phyloP scores from a whole-genome alignment of 2,797 vertebrate genomes.

The Brachymystax lenok region DNA sequence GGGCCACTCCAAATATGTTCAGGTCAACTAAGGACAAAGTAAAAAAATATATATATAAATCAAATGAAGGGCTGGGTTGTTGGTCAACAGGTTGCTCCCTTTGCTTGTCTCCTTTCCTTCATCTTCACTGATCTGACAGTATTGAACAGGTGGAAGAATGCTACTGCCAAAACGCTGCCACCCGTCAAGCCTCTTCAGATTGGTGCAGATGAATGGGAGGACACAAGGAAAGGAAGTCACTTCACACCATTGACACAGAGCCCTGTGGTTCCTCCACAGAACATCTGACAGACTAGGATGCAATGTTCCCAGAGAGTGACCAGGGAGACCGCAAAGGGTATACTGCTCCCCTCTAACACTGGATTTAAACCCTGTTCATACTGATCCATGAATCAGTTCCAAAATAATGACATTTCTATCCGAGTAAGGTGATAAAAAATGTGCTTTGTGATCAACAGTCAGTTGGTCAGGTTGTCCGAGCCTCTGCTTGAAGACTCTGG shows the following conservation, averaged over 20 bases:
- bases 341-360: no score
- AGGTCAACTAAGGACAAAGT: neutral
- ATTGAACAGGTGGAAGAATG: neutral
- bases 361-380: no score
- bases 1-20: neutral
- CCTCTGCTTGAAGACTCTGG: no score
- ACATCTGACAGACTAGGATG: neutral
- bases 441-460: no score
- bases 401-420: no score
- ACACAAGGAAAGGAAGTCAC: neutral
- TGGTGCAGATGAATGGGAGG: slow-evolving; percentile 29
- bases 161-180: neutral
- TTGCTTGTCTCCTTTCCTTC: neutral
- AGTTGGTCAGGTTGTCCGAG: no score
- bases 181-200: slow-evolving; percentile 42
- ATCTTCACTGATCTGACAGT: neutral
- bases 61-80: no score
- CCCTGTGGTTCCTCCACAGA: neutral
- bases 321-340: neutral
- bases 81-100: neutral
- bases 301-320: neutral
- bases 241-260: neutral
- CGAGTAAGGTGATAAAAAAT: no score
- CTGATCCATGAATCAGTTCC: no score
- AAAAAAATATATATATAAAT: neutral